These are phyloP conservation scores for Petaurus breviceps DNA, from an alignment of 2,113 vertebrate species.

Conservation along the genomic window DNA sequence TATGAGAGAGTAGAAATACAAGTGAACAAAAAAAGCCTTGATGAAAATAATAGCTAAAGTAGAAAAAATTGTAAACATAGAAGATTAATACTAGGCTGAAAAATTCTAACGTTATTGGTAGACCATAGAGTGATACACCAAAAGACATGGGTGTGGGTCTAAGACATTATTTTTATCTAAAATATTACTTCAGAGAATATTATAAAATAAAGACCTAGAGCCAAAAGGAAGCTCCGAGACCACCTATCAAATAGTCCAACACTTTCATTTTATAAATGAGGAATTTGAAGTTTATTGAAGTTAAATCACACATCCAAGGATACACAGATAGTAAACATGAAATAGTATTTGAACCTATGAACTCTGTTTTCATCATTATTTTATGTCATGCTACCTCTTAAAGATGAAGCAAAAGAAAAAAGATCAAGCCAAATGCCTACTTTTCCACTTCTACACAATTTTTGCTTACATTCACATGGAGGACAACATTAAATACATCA, in stretches of 20 bases:
- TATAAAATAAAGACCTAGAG: too few relatives aligned
- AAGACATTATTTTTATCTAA: too few relatives aligned
- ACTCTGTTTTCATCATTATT: background rate
- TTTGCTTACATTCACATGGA: background rate
- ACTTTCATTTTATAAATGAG: background rate
- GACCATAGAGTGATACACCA: too few relatives aligned
- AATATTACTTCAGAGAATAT: too few relatives aligned
- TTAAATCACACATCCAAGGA: background rate
- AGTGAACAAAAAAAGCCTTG: too few relatives aligned
- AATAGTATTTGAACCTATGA: background rate
- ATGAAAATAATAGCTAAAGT: too few relatives aligned
- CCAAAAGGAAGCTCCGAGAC: background rate
- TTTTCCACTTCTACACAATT: background rate
- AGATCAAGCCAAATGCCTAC: background rate
- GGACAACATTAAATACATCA: background rate
- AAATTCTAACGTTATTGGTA: too few relatives aligned
- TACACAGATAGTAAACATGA: background rate
- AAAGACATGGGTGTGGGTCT: too few relatives aligned
- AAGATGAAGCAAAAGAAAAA: too few relatives aligned
- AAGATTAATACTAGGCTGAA: too few relatives aligned
- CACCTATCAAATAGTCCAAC: background rate
- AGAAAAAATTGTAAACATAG: too few relatives aligned
- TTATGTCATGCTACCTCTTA: background rate
- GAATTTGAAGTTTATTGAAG: background rate
- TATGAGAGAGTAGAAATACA: too few relatives aligned